Evolutionary conservation across 2,888 invertebrate genomes (phyloP).

Genomic region (Scaptomyza flava): DNA sequence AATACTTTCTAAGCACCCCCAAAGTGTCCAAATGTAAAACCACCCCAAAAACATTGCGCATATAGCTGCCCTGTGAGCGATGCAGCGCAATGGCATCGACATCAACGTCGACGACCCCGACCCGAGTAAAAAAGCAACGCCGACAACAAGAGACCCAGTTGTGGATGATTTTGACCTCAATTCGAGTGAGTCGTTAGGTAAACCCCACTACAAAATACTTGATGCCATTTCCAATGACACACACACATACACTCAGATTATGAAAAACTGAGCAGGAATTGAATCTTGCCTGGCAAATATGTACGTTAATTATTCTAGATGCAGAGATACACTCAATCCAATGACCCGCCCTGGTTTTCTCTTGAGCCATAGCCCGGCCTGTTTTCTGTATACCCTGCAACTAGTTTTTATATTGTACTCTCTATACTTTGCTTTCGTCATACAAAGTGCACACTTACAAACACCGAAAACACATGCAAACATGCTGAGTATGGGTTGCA

Average conservation of each 20-base stretch:
- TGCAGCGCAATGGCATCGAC: conserved; percentile 59
- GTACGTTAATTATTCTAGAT: conserved; percentile 7
- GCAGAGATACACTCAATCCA: conserved; percentile 8
- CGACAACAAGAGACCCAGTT: conserved; percentile 65
- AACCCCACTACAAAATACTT: conserved; percentile 42
- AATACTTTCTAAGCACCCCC: conserved; percentile 57
- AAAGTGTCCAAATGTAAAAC: conserved; percentile 57
- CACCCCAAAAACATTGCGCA: conserved; percentile 61
- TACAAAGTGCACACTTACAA: conserved; percentile 40
- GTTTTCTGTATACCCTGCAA: conserved; percentile 42
- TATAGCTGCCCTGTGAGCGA: conserved; percentile 34
- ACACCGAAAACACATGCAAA: neutral
- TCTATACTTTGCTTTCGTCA: conserved; percentile 54
- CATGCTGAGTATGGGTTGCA: conserved; percentile 13
- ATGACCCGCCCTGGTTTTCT: conserved; percentile 38
- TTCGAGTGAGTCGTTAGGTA: conserved; percentile 62
- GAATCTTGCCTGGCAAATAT: conserved; percentile 19
- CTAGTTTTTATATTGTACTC: conserved; percentile 28
- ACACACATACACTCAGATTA: conserved; percentile 38
- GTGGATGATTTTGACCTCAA: conserved; percentile 81
- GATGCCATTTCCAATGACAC: conserved; percentile 42
- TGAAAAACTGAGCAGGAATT: conserved; percentile 19
- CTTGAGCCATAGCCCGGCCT: conserved; percentile 32
- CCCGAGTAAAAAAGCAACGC: conserved; percentile 40
- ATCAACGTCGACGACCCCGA: conserved; percentile 65